These are phyloP conservation scores for Aleiodes sp. DNA, from an alignment of 1,140 invertebrate species.

Conservation along the genomic window DNA sequence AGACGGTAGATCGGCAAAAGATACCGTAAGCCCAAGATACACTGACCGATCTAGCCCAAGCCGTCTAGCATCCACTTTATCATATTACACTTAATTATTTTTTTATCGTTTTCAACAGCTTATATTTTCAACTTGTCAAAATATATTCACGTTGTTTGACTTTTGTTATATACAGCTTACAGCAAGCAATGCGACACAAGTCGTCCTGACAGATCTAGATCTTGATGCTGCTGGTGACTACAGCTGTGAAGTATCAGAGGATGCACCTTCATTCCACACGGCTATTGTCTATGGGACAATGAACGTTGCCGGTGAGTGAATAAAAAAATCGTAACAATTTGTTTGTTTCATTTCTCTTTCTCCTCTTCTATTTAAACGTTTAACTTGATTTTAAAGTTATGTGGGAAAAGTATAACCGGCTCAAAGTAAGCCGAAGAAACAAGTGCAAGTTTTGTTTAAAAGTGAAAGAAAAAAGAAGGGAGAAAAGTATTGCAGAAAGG, in stretches of 20 bases:
- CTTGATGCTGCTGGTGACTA: constrained; percentile 75
- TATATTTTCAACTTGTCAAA: too few species aligned
- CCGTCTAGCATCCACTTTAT: not conserved
- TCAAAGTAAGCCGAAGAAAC: not conserved
- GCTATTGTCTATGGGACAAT: constrained; percentile 75
- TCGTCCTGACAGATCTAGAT: constrained; percentile 69
- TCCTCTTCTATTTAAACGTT: not conserved
- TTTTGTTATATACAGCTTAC: constrained; percentile 61
- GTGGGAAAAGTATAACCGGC: not conserved
- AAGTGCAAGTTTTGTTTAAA: not conserved
- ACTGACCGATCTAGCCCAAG: not conserved
- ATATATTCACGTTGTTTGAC: too few species aligned
- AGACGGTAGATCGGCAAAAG: not conserved
- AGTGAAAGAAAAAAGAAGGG: not conserved
- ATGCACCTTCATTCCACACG: constrained; percentile 86
- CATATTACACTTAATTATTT: not conserved
- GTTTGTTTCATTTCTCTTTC: not conserved
- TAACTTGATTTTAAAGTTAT: not conserved
- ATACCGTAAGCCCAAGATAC: not conserved
- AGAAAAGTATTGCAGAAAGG: constrained; percentile 24
- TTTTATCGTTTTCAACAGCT: constrained; percentile 8
- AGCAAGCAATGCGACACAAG: constrained; percentile 72
- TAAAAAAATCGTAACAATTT: constrained; percentile 17
- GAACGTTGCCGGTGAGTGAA: constrained; percentile 77
- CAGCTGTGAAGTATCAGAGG: constrained; percentile 85